These are phyloP conservation scores for Anagrus nilaparvatae DNA, from an alignment of 1,140 invertebrate genomes.

Conservation along the genomic window DNA sequence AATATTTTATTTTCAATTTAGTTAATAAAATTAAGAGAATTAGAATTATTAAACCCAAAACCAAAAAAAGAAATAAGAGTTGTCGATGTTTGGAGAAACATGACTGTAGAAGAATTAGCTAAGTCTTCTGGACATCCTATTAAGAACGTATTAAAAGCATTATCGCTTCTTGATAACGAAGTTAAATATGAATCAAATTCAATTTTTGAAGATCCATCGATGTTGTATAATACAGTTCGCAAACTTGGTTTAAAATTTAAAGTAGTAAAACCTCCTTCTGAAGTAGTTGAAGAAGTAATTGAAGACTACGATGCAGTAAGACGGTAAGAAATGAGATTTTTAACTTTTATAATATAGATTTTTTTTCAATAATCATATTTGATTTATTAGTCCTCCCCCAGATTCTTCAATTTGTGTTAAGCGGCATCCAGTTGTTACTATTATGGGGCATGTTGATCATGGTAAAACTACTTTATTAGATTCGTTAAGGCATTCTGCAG, in stretches of 20 bases:
- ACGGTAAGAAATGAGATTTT: conserved; percentile 19
- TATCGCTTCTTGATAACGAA: conserved; percentile 44
- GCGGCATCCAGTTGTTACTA: conserved; percentile 85
- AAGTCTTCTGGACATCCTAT: conserved; percentile 46
- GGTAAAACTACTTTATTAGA: conserved; percentile 97
- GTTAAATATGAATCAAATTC: conserved; percentile 37
- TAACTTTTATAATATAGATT: neutral
- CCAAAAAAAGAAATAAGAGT: conserved; percentile 33
- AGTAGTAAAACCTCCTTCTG: conserved; percentile 40
- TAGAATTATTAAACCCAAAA: conserved; percentile 7
- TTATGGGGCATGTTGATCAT: conserved; percentile 99
- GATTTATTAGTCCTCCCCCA: conserved; percentile 43
- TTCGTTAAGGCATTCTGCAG: conserved; percentile 70
- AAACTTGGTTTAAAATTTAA: conserved; percentile 52
- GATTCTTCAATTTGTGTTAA: conserved; percentile 51
- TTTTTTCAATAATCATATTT: neutral
- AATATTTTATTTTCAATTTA: conserved; percentile 3
- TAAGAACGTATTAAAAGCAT: conserved; percentile 55
- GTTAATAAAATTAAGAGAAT: conserved; percentile 4
- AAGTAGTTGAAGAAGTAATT: conserved; percentile 30
- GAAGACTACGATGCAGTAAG: conserved; percentile 26
- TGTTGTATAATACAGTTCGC: conserved; percentile 54
- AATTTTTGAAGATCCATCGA: conserved; percentile 43
- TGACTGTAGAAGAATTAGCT: conserved; percentile 66
- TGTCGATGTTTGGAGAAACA: conserved; percentile 64